Base-by-base conservation (phyloP, 2,888 invertebrate genomes). In the Ectemnius continuus region DNA sequence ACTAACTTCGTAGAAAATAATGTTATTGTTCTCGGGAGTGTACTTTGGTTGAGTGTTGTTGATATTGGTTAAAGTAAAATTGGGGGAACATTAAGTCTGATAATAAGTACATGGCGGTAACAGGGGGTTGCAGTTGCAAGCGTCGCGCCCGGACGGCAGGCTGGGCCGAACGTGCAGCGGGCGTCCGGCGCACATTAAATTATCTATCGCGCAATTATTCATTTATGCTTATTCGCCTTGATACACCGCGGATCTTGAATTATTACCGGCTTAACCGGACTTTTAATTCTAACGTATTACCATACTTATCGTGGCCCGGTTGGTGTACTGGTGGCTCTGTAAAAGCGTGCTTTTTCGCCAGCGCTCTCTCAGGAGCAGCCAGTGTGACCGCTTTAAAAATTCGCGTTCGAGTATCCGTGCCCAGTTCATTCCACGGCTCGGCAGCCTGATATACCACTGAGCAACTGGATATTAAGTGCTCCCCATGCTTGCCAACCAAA, bases 181-280 rank as follows among this genome's bases (percentile, higher is more conserved):
- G 75, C 36, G 36, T 36, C 36, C 36, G 36, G 36, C 36, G 36
- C 84, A 86, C 85, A 85, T 87, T 88, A 86, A 88, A 88, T 88
- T 88, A 89, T 88, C 89, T 88, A 90, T 89, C 87, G 84, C 75
- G 85, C 88, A 87, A 86, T 90, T 90, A 90, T 90, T 90, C 90
- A 90, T 90, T 90, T 89, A 90, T 90, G 90, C 90, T 89, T 89
- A 90, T 90, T 90, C 87, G 86, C 81, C 81, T 86, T 88, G 88
- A 89, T 90, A 88, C 86, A 89, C 86, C 85, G 82, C 80, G 87
- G 87, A 89, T 88, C 88, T 87, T 89, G 88, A 90, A 89, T 89
- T 88, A 90, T 89, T 89, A 87, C 88, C 85, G 87, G 88, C 87
- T 88, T 89, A 87, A 86, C 84, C 84, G 84, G 84, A 85, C 83